Evolutionary conservation across 2,113 vertebrate genomes (phyloP).

Genomic region (Ctenodactylus gundi): DNA sequence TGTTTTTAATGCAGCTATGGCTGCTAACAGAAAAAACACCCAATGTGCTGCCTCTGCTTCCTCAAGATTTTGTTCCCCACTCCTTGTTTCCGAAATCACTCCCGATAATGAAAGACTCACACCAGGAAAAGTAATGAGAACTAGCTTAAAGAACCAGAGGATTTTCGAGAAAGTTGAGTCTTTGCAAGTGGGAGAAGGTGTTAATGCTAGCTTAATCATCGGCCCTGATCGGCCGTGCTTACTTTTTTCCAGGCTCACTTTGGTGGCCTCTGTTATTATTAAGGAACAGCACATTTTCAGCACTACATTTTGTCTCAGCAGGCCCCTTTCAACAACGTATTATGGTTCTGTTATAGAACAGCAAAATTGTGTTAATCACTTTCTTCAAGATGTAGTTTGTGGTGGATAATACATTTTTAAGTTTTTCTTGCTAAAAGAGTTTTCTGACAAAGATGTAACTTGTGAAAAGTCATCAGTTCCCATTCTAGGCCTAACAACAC

Average conservation of each 20-base stretch:
- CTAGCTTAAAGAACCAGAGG: background rate
- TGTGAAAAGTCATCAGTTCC: slow-evolving; percentile 10
- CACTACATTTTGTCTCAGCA: slow-evolving; percentile 46
- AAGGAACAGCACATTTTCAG: slow-evolving; percentile 64
- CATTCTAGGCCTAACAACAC: background rate
- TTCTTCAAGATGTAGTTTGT: slow-evolving; percentile 68
- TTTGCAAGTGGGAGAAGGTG: slow-evolving; percentile 32
- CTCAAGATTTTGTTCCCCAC: slow-evolving; percentile 4
- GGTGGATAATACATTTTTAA: slow-evolving; percentile 71
- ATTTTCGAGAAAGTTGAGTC: background rate
- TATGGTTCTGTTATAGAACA: slow-evolving; percentile 57
- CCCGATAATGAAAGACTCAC: background rate
- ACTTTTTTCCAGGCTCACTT: background rate
- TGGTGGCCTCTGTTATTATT: slow-evolving; percentile 44
- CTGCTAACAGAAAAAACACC: slow-evolving; percentile 3
- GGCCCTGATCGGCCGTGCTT: too few species aligned
- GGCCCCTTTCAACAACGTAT: slow-evolving; percentile 63
- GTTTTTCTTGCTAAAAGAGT: slow-evolving; percentile 58
- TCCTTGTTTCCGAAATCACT: background rate
- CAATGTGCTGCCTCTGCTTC: background rate
- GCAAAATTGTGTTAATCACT: slow-evolving; percentile 73
- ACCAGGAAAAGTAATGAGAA: background rate
- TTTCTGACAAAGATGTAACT: slow-evolving; percentile 27
- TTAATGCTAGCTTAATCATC: slow-evolving; percentile 13
- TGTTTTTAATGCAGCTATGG: background rate